Conservation (phyloP, 1,140 invertebrate genomes). For the Drosophila teissieri region DNA sequence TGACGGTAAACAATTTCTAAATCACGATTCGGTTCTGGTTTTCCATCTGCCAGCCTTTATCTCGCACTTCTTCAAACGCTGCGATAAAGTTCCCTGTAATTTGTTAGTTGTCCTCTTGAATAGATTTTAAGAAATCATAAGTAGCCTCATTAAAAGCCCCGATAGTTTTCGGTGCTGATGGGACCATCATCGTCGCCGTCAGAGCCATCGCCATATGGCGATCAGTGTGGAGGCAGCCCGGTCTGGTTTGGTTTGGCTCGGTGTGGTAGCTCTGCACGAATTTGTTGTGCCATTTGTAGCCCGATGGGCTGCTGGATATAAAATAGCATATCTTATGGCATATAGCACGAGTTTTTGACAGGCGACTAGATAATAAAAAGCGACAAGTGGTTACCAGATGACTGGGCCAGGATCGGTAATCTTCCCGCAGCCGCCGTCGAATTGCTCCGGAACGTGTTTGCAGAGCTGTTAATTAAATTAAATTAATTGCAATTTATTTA, state of each 20-base stretch:
- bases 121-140: constrained; percentile 76
- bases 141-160: constrained; percentile 45
- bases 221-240: constrained; percentile 1
- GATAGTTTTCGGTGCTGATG: constrained; percentile 47
- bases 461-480: constrained; percentile 70
- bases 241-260: constrained; percentile 9
- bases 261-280: constrained; percentile 69
- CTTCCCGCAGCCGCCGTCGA: constrained; percentile 13
- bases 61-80: constrained; percentile 1
- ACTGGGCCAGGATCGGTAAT: constrained; percentile 34
- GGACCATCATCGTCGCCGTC: constrained; percentile 32
- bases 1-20: neutral
- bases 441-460: constrained; percentile 55
- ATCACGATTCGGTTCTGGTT: neutral
- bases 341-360: constrained; percentile 72
- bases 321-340: constrained; percentile 65
- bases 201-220: constrained; percentile 25
- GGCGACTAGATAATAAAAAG: constrained; percentile 75
- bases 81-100: constrained; percentile 66
- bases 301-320: constrained; percentile 58
- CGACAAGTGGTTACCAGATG: constrained; percentile 57
- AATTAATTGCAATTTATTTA: constrained; percentile 51
- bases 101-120: constrained; percentile 73
- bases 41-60: constrained; percentile 12
- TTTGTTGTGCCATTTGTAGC: constrained; percentile 64